phyloP scores from a whole-genome alignment of 2,888 invertebrate species.

The Shargacucullia verbasci region DNA sequence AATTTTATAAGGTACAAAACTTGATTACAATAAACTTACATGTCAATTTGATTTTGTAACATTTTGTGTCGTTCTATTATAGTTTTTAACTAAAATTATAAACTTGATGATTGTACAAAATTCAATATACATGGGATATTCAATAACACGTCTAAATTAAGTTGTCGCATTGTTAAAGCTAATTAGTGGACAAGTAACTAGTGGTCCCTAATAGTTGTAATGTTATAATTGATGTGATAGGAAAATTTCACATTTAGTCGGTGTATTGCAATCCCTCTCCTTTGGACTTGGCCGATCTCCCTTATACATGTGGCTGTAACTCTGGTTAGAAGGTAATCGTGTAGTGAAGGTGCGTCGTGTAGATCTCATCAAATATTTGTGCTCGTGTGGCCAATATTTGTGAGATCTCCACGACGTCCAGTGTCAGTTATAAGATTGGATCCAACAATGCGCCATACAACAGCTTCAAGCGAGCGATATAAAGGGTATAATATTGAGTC shows the following conservation, averaged over 20 bases:
- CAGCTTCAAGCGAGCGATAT: slow-evolving; percentile 51
- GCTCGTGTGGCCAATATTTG: slow-evolving; percentile 19
- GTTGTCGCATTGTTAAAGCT: slow-evolving; percentile 82
- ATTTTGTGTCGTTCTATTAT: slow-evolving; percentile 58
- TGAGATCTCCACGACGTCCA: slow-evolving; percentile 44
- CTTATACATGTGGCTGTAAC: slow-evolving; percentile 66
- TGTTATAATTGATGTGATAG: slow-evolving; percentile 85
- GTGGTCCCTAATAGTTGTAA: slow-evolving; percentile 81
- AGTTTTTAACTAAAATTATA: slow-evolving; percentile 49
- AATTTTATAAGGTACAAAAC: slow-evolving; percentile 80
- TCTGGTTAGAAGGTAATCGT: slow-evolving; percentile 60
- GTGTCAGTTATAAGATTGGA: slow-evolving; percentile 52
- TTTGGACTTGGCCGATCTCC: slow-evolving; percentile 78
- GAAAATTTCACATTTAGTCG: slow-evolving; percentile 78
- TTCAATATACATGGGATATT: slow-evolving; percentile 71
- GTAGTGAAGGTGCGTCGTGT: slow-evolving; percentile 50
- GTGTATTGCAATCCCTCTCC: slow-evolving; percentile 79
- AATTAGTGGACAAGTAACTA: slow-evolving; percentile 76
- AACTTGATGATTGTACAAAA: slow-evolving; percentile 69
- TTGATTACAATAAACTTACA: slow-evolving; percentile 74
- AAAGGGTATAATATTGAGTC: slow-evolving; percentile 45
- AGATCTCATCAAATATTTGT: slow-evolving; percentile 39
- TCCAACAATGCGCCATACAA: slow-evolving; percentile 59
- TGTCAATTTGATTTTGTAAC: slow-evolving; percentile 68
- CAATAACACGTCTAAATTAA: slow-evolving; percentile 78